Percentiles rank a stretch among this genome's conserved stretches.
phyloP scores from a whole-genome alignment of 2,888 invertebrate genomes.

The Rhingia rostrata region DNA sequence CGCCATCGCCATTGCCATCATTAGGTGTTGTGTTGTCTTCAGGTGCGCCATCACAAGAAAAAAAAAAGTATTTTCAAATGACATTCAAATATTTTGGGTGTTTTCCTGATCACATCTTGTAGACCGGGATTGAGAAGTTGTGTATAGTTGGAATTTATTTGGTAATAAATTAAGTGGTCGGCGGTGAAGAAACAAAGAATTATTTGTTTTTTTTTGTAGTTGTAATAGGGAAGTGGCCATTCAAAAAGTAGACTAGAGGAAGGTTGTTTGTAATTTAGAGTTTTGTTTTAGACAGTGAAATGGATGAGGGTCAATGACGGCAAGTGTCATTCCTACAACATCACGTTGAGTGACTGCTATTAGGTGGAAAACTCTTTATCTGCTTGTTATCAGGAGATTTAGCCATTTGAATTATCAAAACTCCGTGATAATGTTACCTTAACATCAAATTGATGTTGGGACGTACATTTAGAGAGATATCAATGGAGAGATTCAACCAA shows the following conservation, averaged over 20 bases:
- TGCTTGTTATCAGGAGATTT: background rate
- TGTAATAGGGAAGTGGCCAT: slow-evolving; percentile 27
- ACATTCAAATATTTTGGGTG: slow-evolving; percentile 33
- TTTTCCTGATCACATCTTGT: slow-evolving; percentile 23
- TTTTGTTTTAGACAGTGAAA: slow-evolving; percentile 27
- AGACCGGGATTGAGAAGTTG: slow-evolving; percentile 65
- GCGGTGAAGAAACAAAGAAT: slow-evolving; percentile 37
- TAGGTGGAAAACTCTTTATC: background rate
- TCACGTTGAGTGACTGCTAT: background rate
- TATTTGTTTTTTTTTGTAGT: slow-evolving; percentile 39
- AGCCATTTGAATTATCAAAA: background rate
- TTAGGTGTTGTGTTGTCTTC: slow-evolving; percentile 25
- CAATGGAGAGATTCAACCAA: too few relatives aligned
- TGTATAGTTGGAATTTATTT: slow-evolving; percentile 67
- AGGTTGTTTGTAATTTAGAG: background rate
- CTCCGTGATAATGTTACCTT: too few relatives aligned
- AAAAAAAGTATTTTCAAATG: slow-evolving; percentile 41
- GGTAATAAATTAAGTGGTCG: slow-evolving; percentile 60
- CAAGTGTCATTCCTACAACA: background rate
- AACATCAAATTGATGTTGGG: too few relatives aligned
- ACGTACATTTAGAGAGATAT: too few relatives aligned
- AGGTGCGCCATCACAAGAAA: slow-evolving; percentile 46
- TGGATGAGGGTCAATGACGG: slow-evolving; percentile 3
- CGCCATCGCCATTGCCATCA: background rate
- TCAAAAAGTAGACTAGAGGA: slow-evolving; percentile 29